Evolutionary conservation across 1,140 invertebrate genomes (phyloP), one percentile per base, ranked within the genome.

Genomic region (Neotoxoptera formosana): DNA sequence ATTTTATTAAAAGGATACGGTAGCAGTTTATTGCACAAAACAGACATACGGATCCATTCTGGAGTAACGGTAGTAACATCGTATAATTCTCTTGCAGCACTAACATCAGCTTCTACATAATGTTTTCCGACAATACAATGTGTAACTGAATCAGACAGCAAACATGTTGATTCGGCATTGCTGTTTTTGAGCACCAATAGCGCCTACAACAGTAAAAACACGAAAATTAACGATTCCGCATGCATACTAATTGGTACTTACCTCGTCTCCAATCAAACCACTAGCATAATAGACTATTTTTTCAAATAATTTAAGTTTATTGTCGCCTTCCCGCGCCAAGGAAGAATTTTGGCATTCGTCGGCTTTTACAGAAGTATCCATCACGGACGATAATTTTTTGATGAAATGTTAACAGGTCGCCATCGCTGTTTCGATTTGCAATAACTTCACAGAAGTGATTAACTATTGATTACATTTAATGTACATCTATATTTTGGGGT

Each of bases 11-110:
- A 96, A 97, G 96, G 96, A 97, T 97, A 97, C 96, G 97, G 96
- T 93, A 98, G 95, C 93, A 96, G 95, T 94, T 96, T 96, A 90
- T 96, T 96, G 95, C 96, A 97, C 95, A 96, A 96, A 23, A 96
- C 96, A 92, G 97, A 98, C 93, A 97, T 96, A 45, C 97, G 94
- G 93, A 99, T 97, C 98, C 98, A 99, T 94, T 97, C 96, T 95
- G 97, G 97, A 81, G 96, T 97, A 81, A 98, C 97, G 94, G 98
- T 97, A 92, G 98, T 98, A 86, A 98, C 97, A 95, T 99, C 98
- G 96, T 98, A 99, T 3, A 99, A 95, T 94, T 99, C 98, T 95
- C 97, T 97, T 21, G 98, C 98, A 95, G 98, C 98, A 93, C 96
- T 96, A 89, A 98, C 96, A 95, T 97, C 97, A 95, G 96, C 97